Base-by-base conservation (phyloP, 2,888 invertebrate genomes). In the Xylophagus ater region DNA sequence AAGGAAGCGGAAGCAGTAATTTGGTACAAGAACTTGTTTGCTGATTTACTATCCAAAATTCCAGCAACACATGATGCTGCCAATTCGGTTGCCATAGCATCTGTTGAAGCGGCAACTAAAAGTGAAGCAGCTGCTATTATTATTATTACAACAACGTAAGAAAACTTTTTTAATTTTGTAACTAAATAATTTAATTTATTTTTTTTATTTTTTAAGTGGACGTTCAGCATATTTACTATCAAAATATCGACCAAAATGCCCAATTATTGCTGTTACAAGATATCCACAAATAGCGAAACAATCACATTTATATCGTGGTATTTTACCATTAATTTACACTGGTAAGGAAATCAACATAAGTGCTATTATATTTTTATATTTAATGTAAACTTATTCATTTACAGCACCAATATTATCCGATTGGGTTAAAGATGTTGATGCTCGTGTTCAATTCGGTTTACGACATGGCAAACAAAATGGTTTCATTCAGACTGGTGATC, bases 1-100 rank as follows among this genome's bases (percentile, higher is more conserved):
- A 79, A 83, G 63, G 92, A 94, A 68, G 93, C 93, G 0, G 93
- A 94, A 60, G 82, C 88, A 1, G 89, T 87, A 1, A 73, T 90
- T 49, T 92, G 87, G 81, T 88, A 90, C 50, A 78, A 74, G 48
- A 84, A 87, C 60, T 70, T 84, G 47, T 89, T 88, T 65, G 73
- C 70, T 31, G 90, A 92, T 55, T 68, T 92, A 18, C 62, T 71
- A 71, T n/a, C n/a, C n/a, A n/a, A 71, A 21, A 10, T 10, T n/a
- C n/a, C 17, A 14, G 17, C 13, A 15, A 4, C 81, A 82, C 3
- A 76, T 84, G 90, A 90, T 57, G 78, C 82, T 18, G 81, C 88
- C 2, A 88, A 90, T 60, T 79, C 89, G 0, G 78, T 84, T 4
- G 92, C 90, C 21, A 84, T 93, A 51, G 89, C 92, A 1, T 79